Percentiles rank a stretch among this genome's conserved stretches.
phyloP scores from a whole-genome alignment of 2,888 invertebrate genomes.

The Ceratothoa steindachneri region DNA sequence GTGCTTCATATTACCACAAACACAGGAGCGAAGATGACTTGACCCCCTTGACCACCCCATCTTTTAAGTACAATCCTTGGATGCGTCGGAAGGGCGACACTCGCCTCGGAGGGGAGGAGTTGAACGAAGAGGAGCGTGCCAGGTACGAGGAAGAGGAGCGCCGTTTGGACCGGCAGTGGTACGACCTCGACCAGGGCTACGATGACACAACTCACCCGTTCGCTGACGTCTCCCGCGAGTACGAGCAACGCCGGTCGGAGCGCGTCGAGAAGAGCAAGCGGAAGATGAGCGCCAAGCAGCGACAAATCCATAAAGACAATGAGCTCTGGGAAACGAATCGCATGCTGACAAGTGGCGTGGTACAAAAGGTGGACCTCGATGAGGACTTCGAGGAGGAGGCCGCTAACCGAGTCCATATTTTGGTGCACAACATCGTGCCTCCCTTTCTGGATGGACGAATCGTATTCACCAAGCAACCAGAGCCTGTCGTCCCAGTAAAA shows the following conservation, averaged over 20 bases:
- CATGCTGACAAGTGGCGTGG: constrained; percentile 75
- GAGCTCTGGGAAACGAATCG: constrained; percentile 98
- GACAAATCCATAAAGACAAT: constrained; percentile 96
- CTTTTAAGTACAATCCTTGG: constrained; percentile 79
- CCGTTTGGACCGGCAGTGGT: constrained; percentile 90
- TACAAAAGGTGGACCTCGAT: constrained; percentile 78
- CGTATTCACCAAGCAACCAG: constrained; percentile 97
- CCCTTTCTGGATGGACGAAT: constrained; percentile 98
- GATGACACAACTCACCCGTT: constrained; percentile 86
- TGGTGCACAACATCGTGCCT: constrained; percentile 97
- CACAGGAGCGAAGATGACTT: constrained; percentile 54
- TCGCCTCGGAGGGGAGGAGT: constrained; percentile 56
- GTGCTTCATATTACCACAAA: constrained; percentile 10
- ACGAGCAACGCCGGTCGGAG: constrained; percentile 86
- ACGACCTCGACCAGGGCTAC: constrained; percentile 63
- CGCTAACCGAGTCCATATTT: constrained; percentile 86
- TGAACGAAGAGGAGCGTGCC: constrained; percentile 69
- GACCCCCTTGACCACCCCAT: constrained; percentile 79
- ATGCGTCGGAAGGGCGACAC: constrained; percentile 64
- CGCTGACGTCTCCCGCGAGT: constrained; percentile 80
- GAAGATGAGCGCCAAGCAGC: constrained; percentile 89
- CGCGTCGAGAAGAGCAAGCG: constrained; percentile 59
- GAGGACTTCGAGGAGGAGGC: constrained; percentile 95
- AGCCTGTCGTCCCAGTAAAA: constrained; percentile 91
- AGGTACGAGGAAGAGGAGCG: constrained; percentile 88